Conservation (phyloP, 2,797 vertebrate genomes). For the Eulemur mongoz region DNA sequence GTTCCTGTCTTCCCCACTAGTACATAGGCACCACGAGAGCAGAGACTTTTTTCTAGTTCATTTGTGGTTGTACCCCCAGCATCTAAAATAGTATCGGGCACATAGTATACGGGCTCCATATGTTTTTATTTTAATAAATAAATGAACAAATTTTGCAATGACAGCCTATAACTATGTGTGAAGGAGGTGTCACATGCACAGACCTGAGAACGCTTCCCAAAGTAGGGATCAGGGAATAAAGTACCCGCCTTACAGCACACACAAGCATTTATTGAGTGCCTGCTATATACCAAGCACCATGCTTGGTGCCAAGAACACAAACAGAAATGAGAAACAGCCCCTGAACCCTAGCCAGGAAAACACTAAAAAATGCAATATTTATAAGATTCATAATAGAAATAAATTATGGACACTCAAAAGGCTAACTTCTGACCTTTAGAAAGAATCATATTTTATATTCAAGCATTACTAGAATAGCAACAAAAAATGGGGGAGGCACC, state of each 20-base stretch:
- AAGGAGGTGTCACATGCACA: not conserved
- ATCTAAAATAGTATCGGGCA: not conserved
- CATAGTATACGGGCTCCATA: not conserved
- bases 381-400: constrained; percentile 37
- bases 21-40: not conserved
- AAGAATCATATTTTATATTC: constrained; percentile 28
- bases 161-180: not conserved
- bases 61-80: not conserved
- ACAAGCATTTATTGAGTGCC: not conserved
- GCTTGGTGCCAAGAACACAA: not conserved
- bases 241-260: not conserved
- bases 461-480: constrained; percentile 11
- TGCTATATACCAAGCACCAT: not conserved
- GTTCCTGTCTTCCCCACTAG: not conserved
- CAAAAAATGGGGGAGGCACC: not conserved
- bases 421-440: constrained; percentile 37
- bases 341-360: not conserved
- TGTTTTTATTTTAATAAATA: constrained; percentile 14
- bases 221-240: not conserved
- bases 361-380: constrained; percentile 19
- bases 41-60: not conserved
- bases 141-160: not conserved
- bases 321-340: not conserved
- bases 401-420: constrained; percentile 40
- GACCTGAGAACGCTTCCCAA: not conserved